These are phyloP conservation scores for Poeciliopsis paucimaculata DNA, from an alignment of 2,797 vertebrate species.

Conservation along the genomic window DNA sequence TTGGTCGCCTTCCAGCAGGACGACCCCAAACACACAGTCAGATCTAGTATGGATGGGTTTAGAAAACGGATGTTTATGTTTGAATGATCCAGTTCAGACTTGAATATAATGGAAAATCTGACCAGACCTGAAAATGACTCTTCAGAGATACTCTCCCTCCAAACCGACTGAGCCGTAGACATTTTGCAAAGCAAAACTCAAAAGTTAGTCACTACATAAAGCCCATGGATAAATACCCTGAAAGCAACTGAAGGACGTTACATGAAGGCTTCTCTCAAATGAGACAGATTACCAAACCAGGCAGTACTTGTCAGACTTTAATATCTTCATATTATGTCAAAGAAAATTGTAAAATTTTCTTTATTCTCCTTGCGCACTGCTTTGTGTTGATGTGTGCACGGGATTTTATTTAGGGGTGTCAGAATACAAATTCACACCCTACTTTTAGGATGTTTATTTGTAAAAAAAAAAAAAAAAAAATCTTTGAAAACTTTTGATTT, in stretches of 20 bases:
- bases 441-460: background rate
- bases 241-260: background rate
- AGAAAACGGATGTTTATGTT: background rate
- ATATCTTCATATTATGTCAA: slow-evolving; percentile 10
- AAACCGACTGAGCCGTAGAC: background rate
- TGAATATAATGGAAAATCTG: background rate
- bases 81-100: background rate
- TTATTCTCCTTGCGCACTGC: background rate
- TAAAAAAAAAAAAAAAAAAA: background rate
- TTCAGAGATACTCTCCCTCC: background rate
- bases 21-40: background rate
- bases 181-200: background rate
- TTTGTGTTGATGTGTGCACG: background rate
- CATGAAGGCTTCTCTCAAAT: background rate
- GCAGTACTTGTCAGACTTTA: background rate
- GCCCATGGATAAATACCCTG: background rate
- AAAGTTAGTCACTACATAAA: background rate
- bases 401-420: background rate
- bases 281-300: background rate
- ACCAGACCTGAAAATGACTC: background rate
- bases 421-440: background rate
- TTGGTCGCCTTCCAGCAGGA: background rate
- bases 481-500: background rate
- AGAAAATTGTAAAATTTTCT: slow-evolving; percentile 18
- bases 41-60: background rate